These are phyloP conservation scores for Meandrina meandrites DNA, from an alignment of 92 coral and sea anemone species.

Conservation along the genomic window DNA sequence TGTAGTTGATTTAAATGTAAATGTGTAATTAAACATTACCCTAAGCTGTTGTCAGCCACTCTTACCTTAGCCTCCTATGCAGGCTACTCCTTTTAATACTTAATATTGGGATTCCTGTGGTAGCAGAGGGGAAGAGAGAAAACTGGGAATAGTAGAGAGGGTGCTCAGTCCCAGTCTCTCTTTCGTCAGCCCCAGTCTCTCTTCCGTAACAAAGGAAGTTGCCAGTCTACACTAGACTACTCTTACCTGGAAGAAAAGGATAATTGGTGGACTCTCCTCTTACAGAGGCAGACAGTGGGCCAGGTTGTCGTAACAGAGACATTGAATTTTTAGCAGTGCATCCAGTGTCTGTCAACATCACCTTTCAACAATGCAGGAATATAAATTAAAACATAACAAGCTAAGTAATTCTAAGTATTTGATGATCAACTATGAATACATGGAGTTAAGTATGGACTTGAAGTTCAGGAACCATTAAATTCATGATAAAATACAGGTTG, in stretches of 20 bases:
- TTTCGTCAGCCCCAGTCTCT: no score
- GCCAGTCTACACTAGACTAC: background rate
- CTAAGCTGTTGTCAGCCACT: background rate
- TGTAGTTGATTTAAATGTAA: no score
- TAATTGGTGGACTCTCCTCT: slow-evolving; percentile 89
- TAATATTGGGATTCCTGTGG: no score
- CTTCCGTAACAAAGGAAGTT: no score
- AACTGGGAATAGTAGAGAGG: no score
- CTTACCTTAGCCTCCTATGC: no score
- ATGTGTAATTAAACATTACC: no score
- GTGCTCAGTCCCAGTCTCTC: no score
- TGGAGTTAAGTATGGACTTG: background rate
- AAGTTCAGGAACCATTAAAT: no score
- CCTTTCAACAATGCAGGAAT: slow-evolving; percentile 40
- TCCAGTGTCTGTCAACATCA: slow-evolving; percentile 73
- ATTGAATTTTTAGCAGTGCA: slow-evolving; percentile 86
- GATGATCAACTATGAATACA: background rate
- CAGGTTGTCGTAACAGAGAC: slow-evolving; percentile 88
- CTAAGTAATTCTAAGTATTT: background rate
- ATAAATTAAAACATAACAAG: background rate
- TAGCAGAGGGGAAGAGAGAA: no score
- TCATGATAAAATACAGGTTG: background rate
- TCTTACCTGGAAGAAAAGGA: slow-evolving; percentile 91
- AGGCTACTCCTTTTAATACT: no score
- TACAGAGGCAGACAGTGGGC: slow-evolving; percentile 78